phyloP scores from a whole-genome alignment of 2,797 vertebrate species.

The Molossus molossus region DNA sequence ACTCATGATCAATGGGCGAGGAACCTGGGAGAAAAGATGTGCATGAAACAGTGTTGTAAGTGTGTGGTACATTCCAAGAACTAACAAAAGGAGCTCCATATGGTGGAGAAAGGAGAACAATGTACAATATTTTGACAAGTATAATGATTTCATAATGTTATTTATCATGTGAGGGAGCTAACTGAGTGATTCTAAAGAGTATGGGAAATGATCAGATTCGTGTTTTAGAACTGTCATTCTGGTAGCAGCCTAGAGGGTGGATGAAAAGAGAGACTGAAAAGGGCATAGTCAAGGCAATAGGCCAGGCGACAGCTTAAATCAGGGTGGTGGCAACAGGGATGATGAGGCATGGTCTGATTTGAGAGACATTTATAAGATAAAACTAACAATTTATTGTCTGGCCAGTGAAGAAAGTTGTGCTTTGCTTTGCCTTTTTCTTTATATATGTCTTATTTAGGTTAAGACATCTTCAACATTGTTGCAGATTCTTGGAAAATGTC shows the following conservation, averaged over 20 bases:
- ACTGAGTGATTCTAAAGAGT: background rate
- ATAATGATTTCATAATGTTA: background rate
- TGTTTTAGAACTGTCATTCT: background rate
- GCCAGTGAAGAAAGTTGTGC: background rate
- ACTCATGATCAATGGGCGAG: fast-evolving
- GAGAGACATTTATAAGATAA: background rate
- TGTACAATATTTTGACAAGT: background rate
- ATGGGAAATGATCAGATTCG: background rate
- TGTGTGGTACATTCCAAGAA: background rate
- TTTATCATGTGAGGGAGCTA: background rate
- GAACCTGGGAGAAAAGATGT: background rate
- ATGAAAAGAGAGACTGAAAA: background rate
- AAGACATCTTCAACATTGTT: background rate
- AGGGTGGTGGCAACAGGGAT: background rate
- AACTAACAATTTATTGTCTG: background rate
- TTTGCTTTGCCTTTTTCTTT: background rate
- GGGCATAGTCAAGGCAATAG: background rate
- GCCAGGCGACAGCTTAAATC: background rate
- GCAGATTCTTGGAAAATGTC: background rate
- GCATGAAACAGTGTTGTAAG: fast-evolving
- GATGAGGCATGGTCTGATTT: background rate
- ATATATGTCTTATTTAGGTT: background rate
- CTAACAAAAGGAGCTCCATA: fast-evolving
- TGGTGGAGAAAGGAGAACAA: background rate
- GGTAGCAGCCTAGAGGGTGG: background rate